Base-by-base conservation (phyloP, 2,113 vertebrate genomes). In the Setophaga kirtlandii region DNA sequence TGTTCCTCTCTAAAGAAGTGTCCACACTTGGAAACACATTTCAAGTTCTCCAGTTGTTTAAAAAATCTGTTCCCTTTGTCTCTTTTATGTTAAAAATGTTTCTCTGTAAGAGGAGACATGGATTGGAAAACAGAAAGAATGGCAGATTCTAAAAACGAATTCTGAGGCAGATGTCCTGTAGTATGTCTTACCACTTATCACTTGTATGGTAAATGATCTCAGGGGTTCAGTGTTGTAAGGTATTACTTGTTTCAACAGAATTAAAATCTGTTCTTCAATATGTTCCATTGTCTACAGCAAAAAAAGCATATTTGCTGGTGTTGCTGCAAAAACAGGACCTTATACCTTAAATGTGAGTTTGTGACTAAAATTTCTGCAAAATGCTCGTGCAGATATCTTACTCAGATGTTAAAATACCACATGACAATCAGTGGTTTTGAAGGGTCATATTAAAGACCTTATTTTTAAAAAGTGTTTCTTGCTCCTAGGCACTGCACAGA, bases 401-500 rank as follows among this genome's bases (percentile, higher is more conserved):
- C 11, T 87, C 55, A 39, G 67, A 23, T 55, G 50, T 76, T 64
- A n/a, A 70, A 83, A 44, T 56, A 64, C 31, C 20, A 23, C 68
- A 5, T 64, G 55, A 25, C n/a, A 11, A 21, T 69, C 2, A 2
- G 7, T 82, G 30, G 42, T 76, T 82, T 62, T 58, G 42, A 27
- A 71, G 35, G 31, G n/a, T 91, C 17, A 11, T 68, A 15, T 50
- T 63, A 64, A 56, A 53, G 12, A 56, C 7, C 3, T 69, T 90
- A 23, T 77, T 88, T 96, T 82, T 50, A 49, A 86, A 55, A 75
- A 83, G 44, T 90, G 14, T 92, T 70, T 92, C 97, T 85, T 98
- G 44, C 95, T 83, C 85, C 42, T 94, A 99, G 99, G 98, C 97
- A 87, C 95, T 99, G 99, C 97, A 99, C 99, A 49, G 99, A 99